A percentile compares a stretch with the other conserved stretches of the same genome.
phyloP scores from a whole-genome alignment of 2,797 vertebrate species.

The Chelmon rostratus region DNA sequence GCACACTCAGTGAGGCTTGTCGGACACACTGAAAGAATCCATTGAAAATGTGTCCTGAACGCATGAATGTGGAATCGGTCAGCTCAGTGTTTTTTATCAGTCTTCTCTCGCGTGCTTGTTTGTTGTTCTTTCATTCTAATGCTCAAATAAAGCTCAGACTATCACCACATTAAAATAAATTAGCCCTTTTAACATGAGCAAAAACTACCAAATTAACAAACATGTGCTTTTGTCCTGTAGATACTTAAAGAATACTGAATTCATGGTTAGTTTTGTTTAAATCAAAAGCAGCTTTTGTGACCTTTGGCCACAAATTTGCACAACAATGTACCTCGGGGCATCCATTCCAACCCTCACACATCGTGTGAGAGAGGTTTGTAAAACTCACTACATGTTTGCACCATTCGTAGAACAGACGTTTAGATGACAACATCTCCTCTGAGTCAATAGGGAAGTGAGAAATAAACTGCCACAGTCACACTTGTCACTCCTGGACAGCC shows the following conservation, averaged over 20 bases:
- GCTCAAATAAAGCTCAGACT: not conserved
- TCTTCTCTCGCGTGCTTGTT: not conserved
- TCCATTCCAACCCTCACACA: not conserved
- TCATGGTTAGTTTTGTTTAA: not conserved
- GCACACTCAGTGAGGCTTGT: not conserved
- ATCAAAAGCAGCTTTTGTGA: not conserved
- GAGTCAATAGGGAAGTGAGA: constrained; percentile 40
- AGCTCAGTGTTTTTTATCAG: not conserved
- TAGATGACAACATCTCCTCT: constrained; percentile 30
- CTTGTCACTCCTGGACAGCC: not conserved
- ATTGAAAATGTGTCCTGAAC: not conserved
- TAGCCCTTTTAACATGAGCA: not conserved
- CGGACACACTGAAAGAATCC: not conserved
- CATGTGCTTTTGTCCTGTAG: not conserved
- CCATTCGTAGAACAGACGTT: not conserved
- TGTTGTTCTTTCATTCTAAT: too few species aligned
- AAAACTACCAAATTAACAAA: not conserved
- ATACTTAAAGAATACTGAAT: not conserved
- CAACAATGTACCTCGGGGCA: not conserved
- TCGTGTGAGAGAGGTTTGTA: not conserved
- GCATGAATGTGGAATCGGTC: not conserved
- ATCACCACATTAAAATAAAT: not conserved
- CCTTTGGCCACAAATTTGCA: too few species aligned
- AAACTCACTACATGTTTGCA: constrained; percentile 17
- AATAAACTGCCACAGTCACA: constrained; percentile 31